Conservation (phyloP, 2,113 vertebrate genomes). For the Microcebus lehilahytsara region DNA sequence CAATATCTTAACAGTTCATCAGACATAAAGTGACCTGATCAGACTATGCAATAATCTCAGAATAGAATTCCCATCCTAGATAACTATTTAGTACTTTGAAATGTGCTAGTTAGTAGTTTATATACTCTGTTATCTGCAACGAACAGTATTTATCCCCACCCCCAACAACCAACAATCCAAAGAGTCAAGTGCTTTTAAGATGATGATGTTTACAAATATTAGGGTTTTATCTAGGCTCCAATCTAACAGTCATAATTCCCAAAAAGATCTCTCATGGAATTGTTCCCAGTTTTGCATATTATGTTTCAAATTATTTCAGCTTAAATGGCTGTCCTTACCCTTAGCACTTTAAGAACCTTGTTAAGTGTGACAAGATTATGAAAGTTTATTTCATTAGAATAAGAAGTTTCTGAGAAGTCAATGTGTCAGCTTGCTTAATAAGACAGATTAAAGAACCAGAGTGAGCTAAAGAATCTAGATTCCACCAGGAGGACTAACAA, state of each 20-base stretch:
- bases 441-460: background rate
- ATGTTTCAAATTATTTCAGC: conserved; percentile 44
- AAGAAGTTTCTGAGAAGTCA: conserved; percentile 23
- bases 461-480: background rate
- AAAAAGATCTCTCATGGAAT: conserved; percentile 36
- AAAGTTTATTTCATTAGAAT: conserved; percentile 27
- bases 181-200: conserved; percentile 48
- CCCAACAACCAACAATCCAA: background rate
- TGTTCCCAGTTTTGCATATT: background rate
- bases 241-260: conserved; percentile 36
- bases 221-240: conserved; percentile 22
- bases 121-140: conserved; percentile 34
- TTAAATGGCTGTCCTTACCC: background rate
- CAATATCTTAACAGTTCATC: conserved; percentile 41
- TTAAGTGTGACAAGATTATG: background rate
- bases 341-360: background rate
- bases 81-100: conserved; percentile 43
- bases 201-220: conserved; percentile 39
- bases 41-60: background rate
- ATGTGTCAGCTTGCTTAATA: background rate
- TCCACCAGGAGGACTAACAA: background rate
- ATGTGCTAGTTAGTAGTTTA: conserved; percentile 28
- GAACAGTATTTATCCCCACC: background rate
- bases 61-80: conserved; percentile 48
- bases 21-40: conserved; percentile 40